phyloP scores from a whole-genome alignment of 1,140 invertebrate genomes.

The Drosophila seguyi region DNA sequence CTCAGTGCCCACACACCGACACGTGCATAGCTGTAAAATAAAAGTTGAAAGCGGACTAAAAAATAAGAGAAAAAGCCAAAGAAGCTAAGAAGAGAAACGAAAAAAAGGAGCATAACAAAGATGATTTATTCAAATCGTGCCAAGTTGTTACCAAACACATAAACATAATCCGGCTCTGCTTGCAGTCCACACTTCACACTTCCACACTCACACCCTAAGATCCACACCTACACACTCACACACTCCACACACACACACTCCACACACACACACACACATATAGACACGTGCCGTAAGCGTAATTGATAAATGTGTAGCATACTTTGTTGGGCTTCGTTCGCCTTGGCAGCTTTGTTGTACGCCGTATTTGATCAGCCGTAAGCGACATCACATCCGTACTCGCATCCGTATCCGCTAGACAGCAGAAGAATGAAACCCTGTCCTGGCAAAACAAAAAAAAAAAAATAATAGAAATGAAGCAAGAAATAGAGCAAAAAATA shows the following conservation, averaged over 20 bases:
- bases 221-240: not conserved
- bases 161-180: constrained; percentile 56
- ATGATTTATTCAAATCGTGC: constrained; percentile 55
- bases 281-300: constrained; percentile 48
- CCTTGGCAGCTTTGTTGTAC: constrained; percentile 59
- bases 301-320: constrained; percentile 72
- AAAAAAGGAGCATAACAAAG: constrained; percentile 39
- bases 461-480: not conserved
- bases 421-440: not conserved
- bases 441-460: not conserved
- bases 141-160: constrained; percentile 53
- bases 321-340: constrained; percentile 78
- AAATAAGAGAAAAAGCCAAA: constrained; percentile 8
- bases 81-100: not conserved
- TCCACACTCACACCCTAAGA: not conserved
- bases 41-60: constrained; percentile 36
- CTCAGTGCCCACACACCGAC: constrained; percentile 29
- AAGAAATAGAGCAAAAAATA: not conserved
- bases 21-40: constrained; percentile 35
- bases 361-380: constrained; percentile 47
- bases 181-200: constrained; percentile 27
- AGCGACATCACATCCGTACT: constrained; percentile 46
- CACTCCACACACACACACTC: constrained; percentile 14
- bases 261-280: constrained; percentile 30
- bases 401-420: constrained; percentile 26